A percentile compares a stretch with the other conserved stretches of the same genome.
Evolutionary conservation across 2,797 vertebrate genomes (phyloP).

Genomic region (Knipowitschia caucasica): DNA sequence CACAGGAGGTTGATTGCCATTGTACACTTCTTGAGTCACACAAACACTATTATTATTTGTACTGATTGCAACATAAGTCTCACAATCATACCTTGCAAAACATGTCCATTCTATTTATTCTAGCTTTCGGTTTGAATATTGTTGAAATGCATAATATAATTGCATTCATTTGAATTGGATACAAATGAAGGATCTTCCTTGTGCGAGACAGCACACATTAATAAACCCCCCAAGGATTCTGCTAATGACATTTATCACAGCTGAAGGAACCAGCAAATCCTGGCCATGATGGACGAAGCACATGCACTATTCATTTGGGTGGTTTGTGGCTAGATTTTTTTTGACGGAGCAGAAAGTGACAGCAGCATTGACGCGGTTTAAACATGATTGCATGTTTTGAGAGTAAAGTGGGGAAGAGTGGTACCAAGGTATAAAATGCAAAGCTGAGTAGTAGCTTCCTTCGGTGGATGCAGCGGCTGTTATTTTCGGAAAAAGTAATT

Average conservation of each 20-base stretch:
- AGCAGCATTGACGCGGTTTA: too few species aligned
- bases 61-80: not conserved
- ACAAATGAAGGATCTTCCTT: slow-evolving; percentile 48
- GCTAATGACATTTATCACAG: slow-evolving; percentile 49
- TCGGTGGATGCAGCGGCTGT: not conserved
- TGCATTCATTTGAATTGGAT: slow-evolving; percentile 22
- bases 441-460: slow-evolving; percentile 4
- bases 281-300: slow-evolving; percentile 29
- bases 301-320: slow-evolving; percentile 23
- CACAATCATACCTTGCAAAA: slow-evolving; percentile 12
- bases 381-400: not conserved
- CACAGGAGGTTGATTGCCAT: too few species aligned
- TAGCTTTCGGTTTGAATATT: slow-evolving; percentile 30
- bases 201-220: slow-evolving; percentile 40
- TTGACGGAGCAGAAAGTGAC: slow-evolving; percentile 24
- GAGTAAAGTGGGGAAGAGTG: not conserved
- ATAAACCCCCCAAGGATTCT: slow-evolving; percentile 24
- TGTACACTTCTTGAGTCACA: too few species aligned
- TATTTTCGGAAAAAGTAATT: not conserved
- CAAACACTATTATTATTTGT: too few species aligned
- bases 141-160: slow-evolving; percentile 19
- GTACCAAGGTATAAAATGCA: not conserved
- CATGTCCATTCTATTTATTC: slow-evolving; percentile 25
- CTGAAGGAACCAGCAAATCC: slow-evolving; percentile 42
- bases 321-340: slow-evolving; percentile 34